phyloP scores from a whole-genome alignment of 2,888 invertebrate species.

The Rhagium mordax region DNA sequence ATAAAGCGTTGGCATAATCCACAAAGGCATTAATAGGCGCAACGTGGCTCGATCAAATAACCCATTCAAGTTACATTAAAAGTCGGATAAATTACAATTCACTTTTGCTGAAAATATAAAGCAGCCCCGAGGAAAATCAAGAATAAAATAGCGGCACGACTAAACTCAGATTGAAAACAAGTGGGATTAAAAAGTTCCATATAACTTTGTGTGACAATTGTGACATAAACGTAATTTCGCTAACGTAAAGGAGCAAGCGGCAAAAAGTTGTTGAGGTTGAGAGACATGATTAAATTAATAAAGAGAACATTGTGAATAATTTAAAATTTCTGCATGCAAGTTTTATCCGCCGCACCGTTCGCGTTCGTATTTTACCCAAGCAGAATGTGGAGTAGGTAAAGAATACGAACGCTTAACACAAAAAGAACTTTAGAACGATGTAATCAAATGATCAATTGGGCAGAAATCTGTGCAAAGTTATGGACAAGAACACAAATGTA shows the following conservation, averaged over 20 bases:
- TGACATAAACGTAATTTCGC: constrained; percentile 32
- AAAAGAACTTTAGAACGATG: too few species aligned
- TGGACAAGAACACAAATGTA: too few species aligned
- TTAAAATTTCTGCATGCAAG: constrained; percentile 1
- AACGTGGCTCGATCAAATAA: too few species aligned
- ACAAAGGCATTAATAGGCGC: background rate
- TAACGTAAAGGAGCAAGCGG: constrained; percentile 20
- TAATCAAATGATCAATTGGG: too few species aligned
- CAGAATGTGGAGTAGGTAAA: background rate
- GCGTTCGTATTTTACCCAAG: background rate
- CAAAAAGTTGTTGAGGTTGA: constrained; percentile 28
- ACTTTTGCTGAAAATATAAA: background rate
- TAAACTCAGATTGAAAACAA: constrained; percentile 31
- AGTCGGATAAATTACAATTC: background rate
- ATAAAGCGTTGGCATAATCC: background rate
- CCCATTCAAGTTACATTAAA: background rate
- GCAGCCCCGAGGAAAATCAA: background rate
- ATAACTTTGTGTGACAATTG: constrained; percentile 21
- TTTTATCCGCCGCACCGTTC: constrained; percentile 25
- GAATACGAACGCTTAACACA: too few species aligned
- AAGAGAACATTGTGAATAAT: constrained; percentile 28
- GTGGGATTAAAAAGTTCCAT: constrained; percentile 32
- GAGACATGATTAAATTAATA: constrained; percentile 30
- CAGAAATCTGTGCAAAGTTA: too few species aligned
- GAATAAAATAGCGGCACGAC: constrained; percentile 19